Percentiles rank a stretch among this genome's conserved stretches.
Conservation (phyloP, 2,113 vertebrate species). For the Sialia sialis region DNA sequence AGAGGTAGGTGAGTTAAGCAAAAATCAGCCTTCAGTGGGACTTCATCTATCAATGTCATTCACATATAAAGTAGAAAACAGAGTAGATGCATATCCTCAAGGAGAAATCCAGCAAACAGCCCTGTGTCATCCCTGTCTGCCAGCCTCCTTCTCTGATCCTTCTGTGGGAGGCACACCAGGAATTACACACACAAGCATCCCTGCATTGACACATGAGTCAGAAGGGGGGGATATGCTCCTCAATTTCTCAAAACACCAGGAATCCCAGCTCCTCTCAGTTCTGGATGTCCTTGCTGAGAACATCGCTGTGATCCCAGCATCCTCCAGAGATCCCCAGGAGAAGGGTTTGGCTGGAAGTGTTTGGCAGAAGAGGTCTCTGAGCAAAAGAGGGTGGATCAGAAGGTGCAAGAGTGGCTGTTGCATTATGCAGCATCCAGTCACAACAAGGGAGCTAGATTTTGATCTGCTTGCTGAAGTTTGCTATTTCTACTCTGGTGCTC, state of each 20-base stretch:
- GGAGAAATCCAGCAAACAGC: background rate
- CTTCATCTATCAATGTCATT: background rate
- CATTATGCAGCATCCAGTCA: slow-evolving; percentile 21
- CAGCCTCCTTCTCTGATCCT: background rate
- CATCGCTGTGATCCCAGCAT: background rate
- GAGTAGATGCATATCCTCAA: background rate
- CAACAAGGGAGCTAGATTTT: slow-evolving; percentile 26
- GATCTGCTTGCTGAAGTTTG: slow-evolving; percentile 20
- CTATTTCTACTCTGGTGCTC: slow-evolving; percentile 21
- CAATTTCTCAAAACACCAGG: accelerated
- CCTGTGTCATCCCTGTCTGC: background rate
- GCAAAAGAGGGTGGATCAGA: background rate
- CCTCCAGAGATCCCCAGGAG: background rate
- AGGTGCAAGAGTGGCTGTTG: background rate
- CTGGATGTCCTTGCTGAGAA: background rate
- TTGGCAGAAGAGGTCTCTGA: background rate
- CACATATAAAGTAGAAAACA: background rate
- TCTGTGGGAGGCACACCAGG: background rate
- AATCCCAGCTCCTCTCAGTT: background rate
- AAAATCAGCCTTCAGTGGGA: background rate
- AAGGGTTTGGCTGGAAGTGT: background rate
- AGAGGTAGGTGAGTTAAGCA: background rate
- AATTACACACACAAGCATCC: background rate
- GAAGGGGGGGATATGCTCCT: background rate
- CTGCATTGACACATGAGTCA: background rate